These are phyloP conservation scores for Heteromurus nitidus DNA, from an alignment of 2,888 invertebrate genomes.

Conservation along the genomic window DNA sequence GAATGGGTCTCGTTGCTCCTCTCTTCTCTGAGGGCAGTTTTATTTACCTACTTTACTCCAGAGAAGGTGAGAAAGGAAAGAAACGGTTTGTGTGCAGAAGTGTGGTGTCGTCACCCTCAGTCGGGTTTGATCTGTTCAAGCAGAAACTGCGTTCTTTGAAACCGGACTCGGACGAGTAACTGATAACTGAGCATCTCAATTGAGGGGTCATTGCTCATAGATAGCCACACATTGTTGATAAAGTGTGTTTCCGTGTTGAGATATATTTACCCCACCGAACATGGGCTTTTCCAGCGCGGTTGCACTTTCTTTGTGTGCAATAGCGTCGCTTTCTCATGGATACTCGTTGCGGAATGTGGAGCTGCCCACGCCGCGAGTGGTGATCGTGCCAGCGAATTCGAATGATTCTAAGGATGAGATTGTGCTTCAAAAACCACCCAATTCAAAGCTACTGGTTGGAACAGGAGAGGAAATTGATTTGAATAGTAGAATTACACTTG, in stretches of 20 bases:
- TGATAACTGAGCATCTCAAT: background rate
- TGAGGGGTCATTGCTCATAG: constrained; percentile 2
- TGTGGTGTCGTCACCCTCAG: constrained; percentile 37
- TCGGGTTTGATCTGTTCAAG: constrained; percentile 40
- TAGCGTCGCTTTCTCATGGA: constrained; percentile 25
- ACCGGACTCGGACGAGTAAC: background rate
- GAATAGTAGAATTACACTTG: constrained; percentile 60
- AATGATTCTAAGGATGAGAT: constrained; percentile 35
- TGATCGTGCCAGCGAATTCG: constrained; percentile 21
- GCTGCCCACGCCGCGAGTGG: constrained; percentile 31
- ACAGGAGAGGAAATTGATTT: constrained; percentile 67
- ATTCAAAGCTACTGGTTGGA: constrained; percentile 68
- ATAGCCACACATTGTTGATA: background rate
- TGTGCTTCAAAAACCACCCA: constrained; percentile 64
- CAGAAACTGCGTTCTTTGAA: background rate
- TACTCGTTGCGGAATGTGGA: constrained; percentile 38
- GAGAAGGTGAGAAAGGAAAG: constrained; percentile 7
- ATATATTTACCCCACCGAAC: background rate
- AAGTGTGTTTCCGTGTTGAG: background rate
- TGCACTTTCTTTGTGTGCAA: background rate
- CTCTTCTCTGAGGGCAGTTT: background rate
- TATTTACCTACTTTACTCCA: constrained; percentile 5
- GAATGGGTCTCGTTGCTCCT: background rate
- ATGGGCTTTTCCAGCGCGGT: background rate
- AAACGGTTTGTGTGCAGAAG: constrained; percentile 25